Percentiles rank a stretch among this genome's conserved stretches.
These are phyloP conservation scores for Corythornis madagascariensis DNA, from an alignment of 2,113 vertebrate species.

Conservation along the genomic window DNA sequence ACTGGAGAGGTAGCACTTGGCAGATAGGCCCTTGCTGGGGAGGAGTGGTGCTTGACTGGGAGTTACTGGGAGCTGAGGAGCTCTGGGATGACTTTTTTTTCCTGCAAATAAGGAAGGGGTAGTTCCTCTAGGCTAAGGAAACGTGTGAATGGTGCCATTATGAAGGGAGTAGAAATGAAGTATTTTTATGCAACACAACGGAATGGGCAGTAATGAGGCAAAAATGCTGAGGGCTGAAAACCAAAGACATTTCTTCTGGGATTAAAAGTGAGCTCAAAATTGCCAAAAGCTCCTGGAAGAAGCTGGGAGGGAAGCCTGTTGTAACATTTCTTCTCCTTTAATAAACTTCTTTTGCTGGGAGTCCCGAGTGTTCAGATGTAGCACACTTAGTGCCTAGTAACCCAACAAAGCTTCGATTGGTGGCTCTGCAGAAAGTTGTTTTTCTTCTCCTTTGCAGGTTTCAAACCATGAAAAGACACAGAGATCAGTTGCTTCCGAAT, in stretches of 20 bases:
- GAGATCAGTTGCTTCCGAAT: constrained; percentile 77
- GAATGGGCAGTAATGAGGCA: constrained; percentile 19
- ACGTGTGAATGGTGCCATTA: background rate
- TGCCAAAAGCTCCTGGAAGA: constrained; percentile 57
- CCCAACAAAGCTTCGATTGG: constrained; percentile 78
- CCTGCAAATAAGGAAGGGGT: background rate
- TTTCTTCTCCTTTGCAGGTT: constrained; percentile 72
- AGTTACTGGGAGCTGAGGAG: background rate
- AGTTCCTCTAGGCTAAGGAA: background rate
- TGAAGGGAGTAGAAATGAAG: background rate
- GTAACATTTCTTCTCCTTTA: constrained; percentile 67
- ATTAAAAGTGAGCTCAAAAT: constrained; percentile 69
- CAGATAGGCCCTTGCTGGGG: background rate
- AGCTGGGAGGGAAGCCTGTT: background rate
- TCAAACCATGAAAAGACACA: constrained; percentile 71
- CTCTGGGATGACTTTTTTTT: background rate
- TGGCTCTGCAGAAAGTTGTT: constrained; percentile 67
- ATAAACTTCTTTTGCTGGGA: constrained; percentile 66
- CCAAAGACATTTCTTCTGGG: constrained; percentile 68
- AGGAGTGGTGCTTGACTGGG: background rate
- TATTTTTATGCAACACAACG: background rate
- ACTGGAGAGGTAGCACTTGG: background rate
- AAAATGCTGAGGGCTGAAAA: constrained; percentile 15
- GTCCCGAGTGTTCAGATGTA: constrained; percentile 72
- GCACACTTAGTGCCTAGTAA: constrained; percentile 78